Base-by-base conservation (phyloP, 37 sponge, comb jelly and placozoan genomes). In the Theonella swinhoei region DNA sequence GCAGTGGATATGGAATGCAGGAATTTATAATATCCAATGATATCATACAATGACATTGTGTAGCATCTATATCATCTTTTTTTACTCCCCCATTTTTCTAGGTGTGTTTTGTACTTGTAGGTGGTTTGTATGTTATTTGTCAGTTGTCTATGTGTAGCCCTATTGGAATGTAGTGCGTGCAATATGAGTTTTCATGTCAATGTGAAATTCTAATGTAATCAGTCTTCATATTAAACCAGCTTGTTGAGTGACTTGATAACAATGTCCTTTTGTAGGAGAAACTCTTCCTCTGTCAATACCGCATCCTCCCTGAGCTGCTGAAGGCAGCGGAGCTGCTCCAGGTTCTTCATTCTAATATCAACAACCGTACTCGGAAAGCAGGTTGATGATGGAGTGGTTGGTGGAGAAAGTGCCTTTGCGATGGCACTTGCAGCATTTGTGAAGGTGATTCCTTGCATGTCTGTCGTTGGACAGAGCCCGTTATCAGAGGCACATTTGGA, bases 321-420 rank as follows among this genome's bases (percentile, higher is more conserved):
- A 7, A 80, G 59, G 22, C n/a, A 30, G 32, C 79, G 69, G 1
- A 80, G 69, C 33, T 80, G 80, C 65, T 78, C 78, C 38, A 78
- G 64, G 26, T 38, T 67, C 23, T 67, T 80, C 58, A 67, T 28
- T 19, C 80, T 11, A 7, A 80, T 28, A n/a, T 67, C 80, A 66
- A 67, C 30, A 37, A 31, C 64, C 32, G 36, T 67, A 17, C 68
- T 68, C 5, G 80, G 80, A 25, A 42, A 67, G 30, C 26, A 65
- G 24, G 68, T 42, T 32, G 66, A 3, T 64, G 25, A 30, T 29
- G n/a, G 14, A 64, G 2, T 17, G 9, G 58, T 8, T 47, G 26
- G 30, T 47, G 76, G 76, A 4, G 66, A 24, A 23, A 79, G 37
- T 5, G 43, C 79, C 32, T 79, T 79, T 0, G 79, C 68, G 9